These are phyloP conservation scores for Drosophila yooni DNA, from an alignment of 2,888 invertebrate species.

Conservation along the genomic window DNA sequence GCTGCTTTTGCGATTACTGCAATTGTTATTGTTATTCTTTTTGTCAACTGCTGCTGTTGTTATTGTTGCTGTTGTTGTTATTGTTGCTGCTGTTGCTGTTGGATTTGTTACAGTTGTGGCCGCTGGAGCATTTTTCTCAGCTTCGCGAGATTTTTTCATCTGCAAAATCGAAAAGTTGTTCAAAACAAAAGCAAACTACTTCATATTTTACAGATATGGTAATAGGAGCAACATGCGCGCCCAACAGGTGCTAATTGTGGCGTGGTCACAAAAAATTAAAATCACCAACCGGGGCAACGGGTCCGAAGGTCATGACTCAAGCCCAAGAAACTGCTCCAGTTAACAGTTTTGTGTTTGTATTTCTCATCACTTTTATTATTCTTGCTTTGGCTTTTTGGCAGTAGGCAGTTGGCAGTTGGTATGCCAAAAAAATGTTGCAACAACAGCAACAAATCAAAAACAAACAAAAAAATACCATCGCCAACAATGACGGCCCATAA, in stretches of 20 bases:
- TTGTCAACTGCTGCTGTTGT: conserved; percentile 40
- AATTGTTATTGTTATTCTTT: conserved; percentile 67
- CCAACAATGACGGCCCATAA: conserved; percentile 25
- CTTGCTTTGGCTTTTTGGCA: conserved; percentile 9
- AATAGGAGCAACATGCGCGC: conserved; percentile 44
- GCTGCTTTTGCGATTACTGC: conserved; percentile 26
- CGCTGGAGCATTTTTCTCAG: conserved; percentile 52
- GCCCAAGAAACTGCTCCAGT: conserved; percentile 48
- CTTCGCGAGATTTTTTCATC: conserved; percentile 72
- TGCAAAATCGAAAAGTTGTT: conserved; percentile 29
- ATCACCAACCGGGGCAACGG: not conserved
- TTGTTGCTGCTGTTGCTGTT: conserved; percentile 18
- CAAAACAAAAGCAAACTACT: conserved; percentile 2
- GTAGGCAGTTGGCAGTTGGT: conserved; percentile 1
- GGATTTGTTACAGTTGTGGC: conserved; percentile 36
- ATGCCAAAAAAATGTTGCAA: conserved; percentile 22
- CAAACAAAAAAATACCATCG: not conserved
- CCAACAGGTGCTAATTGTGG: conserved; percentile 69
- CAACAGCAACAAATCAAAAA: conserved; percentile 12
- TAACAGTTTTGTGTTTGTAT: conserved; percentile 28
- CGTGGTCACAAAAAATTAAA: conserved; percentile 47
- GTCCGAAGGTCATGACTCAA: conserved; percentile 19
- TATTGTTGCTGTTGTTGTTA: conserved; percentile 29
- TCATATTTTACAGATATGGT: conserved; percentile 46
- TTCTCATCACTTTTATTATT: conserved; percentile 5